These are phyloP conservation scores for Lampris megalopsis DNA, from an alignment of 2,113 vertebrate genomes.

Conservation along the genomic window DNA sequence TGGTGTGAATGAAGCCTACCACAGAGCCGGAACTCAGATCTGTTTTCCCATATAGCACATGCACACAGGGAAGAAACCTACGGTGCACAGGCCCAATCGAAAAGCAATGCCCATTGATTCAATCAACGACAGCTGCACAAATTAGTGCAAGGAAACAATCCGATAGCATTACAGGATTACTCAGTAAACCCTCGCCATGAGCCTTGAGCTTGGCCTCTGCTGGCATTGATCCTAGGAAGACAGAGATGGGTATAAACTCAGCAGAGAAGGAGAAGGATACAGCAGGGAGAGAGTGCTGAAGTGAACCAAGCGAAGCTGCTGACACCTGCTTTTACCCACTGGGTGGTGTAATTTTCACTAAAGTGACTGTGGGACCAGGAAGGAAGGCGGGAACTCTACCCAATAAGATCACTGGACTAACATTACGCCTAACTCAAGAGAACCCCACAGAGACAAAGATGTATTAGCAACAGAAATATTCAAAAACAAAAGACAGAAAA, in stretches of 20 bases:
- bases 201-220: slow-evolving; percentile 38
- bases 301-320: slow-evolving; percentile 54
- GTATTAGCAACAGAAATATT: background rate
- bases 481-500: too few relatives aligned
- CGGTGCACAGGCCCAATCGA: slow-evolving; percentile 16
- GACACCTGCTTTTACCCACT: slow-evolving; percentile 55
- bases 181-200: slow-evolving; percentile 31
- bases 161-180: slow-evolving; percentile 52
- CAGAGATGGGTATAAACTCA: slow-evolving; percentile 46
- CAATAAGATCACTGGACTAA: slow-evolving; percentile 11
- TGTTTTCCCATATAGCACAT: slow-evolving; percentile 5
- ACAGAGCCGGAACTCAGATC: background rate
- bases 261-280: slow-evolving; percentile 31
- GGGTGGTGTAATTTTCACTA: slow-evolving; percentile 45
- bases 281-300: slow-evolving; percentile 67
- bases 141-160: slow-evolving; percentile 60
- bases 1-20: slow-evolving; percentile 55
- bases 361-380: slow-evolving; percentile 12
- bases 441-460: background rate
- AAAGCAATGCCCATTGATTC: slow-evolving; percentile 38
- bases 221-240: slow-evolving; percentile 57
- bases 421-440: background rate
- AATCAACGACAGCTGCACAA: slow-evolving; percentile 42
- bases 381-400: slow-evolving; percentile 34
- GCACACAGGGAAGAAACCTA: slow-evolving; percentile 1